phyloP scores from a whole-genome alignment of 2,113 vertebrate species.

The Conger conger region DNA sequence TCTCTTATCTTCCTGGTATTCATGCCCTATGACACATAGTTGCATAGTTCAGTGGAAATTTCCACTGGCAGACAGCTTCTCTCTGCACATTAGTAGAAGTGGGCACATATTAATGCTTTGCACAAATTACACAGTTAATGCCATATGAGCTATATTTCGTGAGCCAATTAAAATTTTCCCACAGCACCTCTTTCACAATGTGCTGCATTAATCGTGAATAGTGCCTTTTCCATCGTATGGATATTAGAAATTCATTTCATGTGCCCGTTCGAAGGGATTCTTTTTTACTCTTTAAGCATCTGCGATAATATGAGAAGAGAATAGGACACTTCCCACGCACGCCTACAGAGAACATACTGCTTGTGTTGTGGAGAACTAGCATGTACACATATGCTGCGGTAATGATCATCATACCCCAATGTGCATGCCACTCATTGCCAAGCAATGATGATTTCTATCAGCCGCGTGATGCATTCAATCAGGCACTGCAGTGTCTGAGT shows the following conservation, averaged over 20 bases:
- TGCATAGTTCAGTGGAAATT: no score
- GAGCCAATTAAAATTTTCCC: no score
- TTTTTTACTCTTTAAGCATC: not conserved
- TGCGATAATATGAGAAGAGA: not conserved
- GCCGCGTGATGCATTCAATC: not conserved
- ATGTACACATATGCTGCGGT: slow-evolving; percentile 23
- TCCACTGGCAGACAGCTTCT: no score
- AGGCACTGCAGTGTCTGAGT: not conserved
- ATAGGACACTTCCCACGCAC: not conserved
- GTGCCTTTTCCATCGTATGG: not conserved
- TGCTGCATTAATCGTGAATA: not conserved
- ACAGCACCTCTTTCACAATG: not conserved
- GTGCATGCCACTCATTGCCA: not conserved
- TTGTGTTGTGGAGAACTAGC: slow-evolving; percentile 1
- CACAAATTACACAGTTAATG: no score
- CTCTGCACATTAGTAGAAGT: no score
- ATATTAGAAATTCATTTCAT: not conserved
- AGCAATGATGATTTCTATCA: not conserved
- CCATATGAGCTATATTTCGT: no score
- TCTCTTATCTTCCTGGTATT: no score
- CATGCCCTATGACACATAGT: no score
- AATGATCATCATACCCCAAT: slow-evolving; percentile 16
- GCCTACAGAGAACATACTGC: not conserved
- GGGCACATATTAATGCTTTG: no score
- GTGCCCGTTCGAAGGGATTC: not conserved